Evolutionary conservation across 2,888 invertebrate species (phyloP).

Genomic region (Trachelus stipa): DNA sequence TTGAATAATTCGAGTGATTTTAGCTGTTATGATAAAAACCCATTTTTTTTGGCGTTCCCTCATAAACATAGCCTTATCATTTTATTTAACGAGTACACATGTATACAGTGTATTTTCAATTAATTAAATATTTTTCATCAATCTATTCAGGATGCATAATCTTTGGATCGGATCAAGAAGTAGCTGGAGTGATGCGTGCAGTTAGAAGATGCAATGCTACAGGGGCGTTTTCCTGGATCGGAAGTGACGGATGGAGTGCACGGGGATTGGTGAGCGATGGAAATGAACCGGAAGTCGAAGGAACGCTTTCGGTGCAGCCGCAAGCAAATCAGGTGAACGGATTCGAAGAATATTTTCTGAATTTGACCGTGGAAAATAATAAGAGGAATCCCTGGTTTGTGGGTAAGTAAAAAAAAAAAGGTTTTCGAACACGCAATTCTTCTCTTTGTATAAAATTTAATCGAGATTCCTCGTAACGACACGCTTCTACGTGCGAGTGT

Average conservation of each 20-base stretch:
- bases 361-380: slow-evolving; percentile 87
- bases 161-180: slow-evolving; percentile 97
- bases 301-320: slow-evolving; percentile 95
- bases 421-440: background rate
- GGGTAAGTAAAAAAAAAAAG: slow-evolving; percentile 71
- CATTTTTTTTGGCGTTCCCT: background rate
- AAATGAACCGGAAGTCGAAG: slow-evolving; percentile 90
- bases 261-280: slow-evolving; percentile 84
- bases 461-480: background rate
- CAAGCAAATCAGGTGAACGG: slow-evolving; percentile 90
- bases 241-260: slow-evolving; percentile 97
- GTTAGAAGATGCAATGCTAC: slow-evolving; percentile 89
- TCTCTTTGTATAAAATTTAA: background rate
- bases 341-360: slow-evolving; percentile 88
- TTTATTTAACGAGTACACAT: background rate
- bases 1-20: background rate
- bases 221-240: slow-evolving; percentile 94
- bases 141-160: slow-evolving; percentile 85
- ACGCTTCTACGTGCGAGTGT: background rate
- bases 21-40: background rate
- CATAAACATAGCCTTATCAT: background rate
- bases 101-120: background rate
- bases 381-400: slow-evolving; percentile 96
- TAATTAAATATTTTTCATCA: background rate
- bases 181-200: slow-evolving; percentile 94